A percentile compares a stretch with the other conserved stretches of the same genome.
phyloP scores from a whole-genome alignment of 2,797 vertebrate genomes.

The Enteromius paludinosus region DNA sequence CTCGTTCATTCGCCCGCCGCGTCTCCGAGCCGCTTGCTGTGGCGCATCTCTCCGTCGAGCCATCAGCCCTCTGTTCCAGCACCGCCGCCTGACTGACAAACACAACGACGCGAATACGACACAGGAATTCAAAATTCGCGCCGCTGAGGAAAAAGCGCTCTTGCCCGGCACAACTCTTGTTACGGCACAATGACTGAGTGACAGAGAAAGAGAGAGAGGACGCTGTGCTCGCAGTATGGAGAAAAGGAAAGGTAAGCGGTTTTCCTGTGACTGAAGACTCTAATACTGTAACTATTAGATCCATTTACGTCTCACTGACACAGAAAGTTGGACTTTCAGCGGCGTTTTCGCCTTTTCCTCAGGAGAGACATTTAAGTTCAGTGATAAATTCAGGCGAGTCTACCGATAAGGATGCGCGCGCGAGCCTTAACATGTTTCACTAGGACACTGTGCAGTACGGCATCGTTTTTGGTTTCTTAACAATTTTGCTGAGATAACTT shows the following conservation, averaged over 20 bases:
- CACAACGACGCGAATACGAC: constrained; percentile 17
- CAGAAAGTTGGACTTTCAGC: neutral
- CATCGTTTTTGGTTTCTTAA: neutral
- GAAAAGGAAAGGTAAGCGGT: constrained; percentile 66
- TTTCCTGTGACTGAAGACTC: neutral
- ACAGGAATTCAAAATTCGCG: constrained; percentile 30
- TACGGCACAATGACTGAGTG: constrained; percentile 31
- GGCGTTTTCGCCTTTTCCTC: neutral
- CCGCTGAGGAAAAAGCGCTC: constrained; percentile 26
- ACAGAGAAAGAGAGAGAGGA: constrained; percentile 43
- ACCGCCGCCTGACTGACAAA: constrained; percentile 30
- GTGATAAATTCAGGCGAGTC: constrained; percentile 21
- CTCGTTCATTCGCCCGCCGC: constrained; percentile 10
- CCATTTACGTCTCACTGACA: neutral
- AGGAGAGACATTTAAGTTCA: constrained; percentile 35
- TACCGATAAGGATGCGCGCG: neutral
- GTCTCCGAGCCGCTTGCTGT: constrained; percentile 15
- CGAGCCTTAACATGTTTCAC: neutral
- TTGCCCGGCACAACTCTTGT: neutral
- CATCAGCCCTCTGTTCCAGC: neutral
- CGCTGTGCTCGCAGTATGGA: constrained; percentile 60
- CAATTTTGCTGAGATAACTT: neutral
- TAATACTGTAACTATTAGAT: neutral
- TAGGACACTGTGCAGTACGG: neutral
- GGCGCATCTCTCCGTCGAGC: constrained; percentile 20